Evolutionary conservation across 2,113 vertebrate species (phyloP).

Genomic region (Ceyx cyanopectus): DNA sequence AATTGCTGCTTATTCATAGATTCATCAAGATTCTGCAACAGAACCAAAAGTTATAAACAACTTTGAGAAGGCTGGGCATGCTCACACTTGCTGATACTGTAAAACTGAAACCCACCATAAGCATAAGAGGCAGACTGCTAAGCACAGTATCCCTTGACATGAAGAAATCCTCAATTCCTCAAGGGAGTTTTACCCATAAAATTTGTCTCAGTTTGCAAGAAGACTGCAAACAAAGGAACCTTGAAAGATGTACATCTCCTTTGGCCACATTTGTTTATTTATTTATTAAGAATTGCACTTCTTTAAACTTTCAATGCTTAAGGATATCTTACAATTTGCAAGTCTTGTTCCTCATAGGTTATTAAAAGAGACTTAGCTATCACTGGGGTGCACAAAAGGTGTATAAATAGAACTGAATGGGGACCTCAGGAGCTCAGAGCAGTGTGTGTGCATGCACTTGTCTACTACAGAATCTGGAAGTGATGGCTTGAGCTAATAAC

Average conservation of each 20-base stretch:
- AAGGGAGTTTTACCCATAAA: background rate
- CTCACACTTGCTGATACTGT: background rate
- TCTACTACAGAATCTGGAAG: background rate
- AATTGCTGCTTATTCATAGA: background rate
- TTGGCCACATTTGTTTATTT: background rate
- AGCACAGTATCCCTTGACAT: background rate
- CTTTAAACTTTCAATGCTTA: background rate
- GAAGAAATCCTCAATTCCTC: background rate
- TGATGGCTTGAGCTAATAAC: background rate
- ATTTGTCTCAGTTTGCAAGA: background rate
- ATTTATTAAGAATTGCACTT: background rate
- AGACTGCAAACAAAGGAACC: background rate
- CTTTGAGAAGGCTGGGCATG: background rate
- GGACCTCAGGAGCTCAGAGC: background rate
- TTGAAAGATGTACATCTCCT: rapidly evolving
- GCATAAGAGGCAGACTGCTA: background rate
- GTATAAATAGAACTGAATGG: slow-evolving; percentile 1
- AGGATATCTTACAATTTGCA: background rate
- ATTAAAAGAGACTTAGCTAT: background rate
- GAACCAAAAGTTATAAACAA: background rate
- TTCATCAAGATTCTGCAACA: background rate
- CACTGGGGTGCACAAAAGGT: background rate
- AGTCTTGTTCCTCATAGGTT: background rate
- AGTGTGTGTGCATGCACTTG: rapidly evolving
- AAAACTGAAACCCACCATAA: background rate